A percentile compares a stretch with the other conserved stretches of the same genome.
These are phyloP conservation scores for Parelbella ahira DNA, from an alignment of 2,888 invertebrate genomes.

Conservation along the genomic window DNA sequence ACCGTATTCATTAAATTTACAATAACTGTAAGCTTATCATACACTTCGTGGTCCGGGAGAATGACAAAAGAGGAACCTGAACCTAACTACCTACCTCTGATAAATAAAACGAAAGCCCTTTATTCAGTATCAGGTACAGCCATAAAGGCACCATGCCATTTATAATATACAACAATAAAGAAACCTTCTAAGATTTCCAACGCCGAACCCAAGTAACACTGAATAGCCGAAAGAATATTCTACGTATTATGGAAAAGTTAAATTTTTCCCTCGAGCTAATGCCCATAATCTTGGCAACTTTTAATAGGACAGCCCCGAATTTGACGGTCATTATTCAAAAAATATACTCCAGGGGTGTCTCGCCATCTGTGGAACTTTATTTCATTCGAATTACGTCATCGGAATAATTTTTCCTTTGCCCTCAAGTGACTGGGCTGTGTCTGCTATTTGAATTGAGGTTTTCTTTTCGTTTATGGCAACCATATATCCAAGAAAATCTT, in stretches of 20 bases:
- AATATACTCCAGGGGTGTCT: slow-evolving; percentile 60
- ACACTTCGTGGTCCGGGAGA: slow-evolving; percentile 5
- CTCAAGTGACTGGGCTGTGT: slow-evolving; percentile 22
- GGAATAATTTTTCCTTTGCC: slow-evolving; percentile 31
- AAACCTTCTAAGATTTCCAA: slow-evolving; percentile 31
- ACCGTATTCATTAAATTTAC: too few relatives aligned
- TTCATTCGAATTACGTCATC: slow-evolving; percentile 51
- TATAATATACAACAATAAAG: slow-evolving; percentile 22
- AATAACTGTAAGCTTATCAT: slow-evolving; percentile 9
- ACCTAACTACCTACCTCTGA: slow-evolving; percentile 17
- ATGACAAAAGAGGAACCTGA: slow-evolving; percentile 17
- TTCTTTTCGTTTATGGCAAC: slow-evolving; percentile 16
- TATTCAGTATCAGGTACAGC: slow-evolving; percentile 22
- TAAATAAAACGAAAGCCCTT: slow-evolving; percentile 22
- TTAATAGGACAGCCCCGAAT: slow-evolving; percentile 72
- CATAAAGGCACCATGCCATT: slow-evolving; percentile 24
- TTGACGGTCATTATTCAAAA: slow-evolving; percentile 74
- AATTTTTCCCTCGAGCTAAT: slow-evolving; percentile 68
- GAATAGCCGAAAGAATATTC: slow-evolving; percentile 42
- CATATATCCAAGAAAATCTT: slow-evolving; percentile 18
- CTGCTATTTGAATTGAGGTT: slow-evolving; percentile 23
- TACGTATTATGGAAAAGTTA: slow-evolving; percentile 63
- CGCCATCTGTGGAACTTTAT: slow-evolving; percentile 59
- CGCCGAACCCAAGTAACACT: slow-evolving; percentile 30
- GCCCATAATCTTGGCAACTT: slow-evolving; percentile 76